Percentiles rank a stretch among this genome's conserved stretches.
These are phyloP conservation scores for Tribolium freemani DNA, from an alignment of 2,888 invertebrate genomes.

Conservation along the genomic window DNA sequence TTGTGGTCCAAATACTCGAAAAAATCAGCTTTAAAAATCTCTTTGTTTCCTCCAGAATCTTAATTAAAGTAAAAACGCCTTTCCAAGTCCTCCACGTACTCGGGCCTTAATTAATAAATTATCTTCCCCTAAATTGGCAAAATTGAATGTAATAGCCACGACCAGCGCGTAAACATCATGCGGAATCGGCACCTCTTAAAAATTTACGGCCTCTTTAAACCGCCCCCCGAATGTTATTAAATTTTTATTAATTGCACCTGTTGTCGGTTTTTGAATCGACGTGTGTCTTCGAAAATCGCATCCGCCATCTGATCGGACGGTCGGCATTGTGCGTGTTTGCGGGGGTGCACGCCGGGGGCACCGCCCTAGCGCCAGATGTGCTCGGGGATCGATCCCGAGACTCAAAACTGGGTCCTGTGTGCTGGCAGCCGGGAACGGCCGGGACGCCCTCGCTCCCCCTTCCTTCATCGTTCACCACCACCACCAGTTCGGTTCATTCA, in stretches of 20 bases:
- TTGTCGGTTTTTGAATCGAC: constrained; percentile 8
- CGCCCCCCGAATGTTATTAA: constrained; percentile 11
- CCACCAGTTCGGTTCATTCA: constrained; percentile 35
- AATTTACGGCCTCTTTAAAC: constrained; percentile 16
- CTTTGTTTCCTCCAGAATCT: not conserved
- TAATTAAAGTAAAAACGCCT: not conserved
- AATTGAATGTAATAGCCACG: not conserved
- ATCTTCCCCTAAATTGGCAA: not conserved
- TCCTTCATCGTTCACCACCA: constrained; percentile 8
- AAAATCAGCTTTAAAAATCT: not conserved
- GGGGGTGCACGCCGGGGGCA: constrained; percentile 58
- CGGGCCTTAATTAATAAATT: not conserved
- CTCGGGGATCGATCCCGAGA: constrained; percentile 62
- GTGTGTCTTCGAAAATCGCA: constrained; percentile 9
- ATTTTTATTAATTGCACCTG: constrained; percentile 34
- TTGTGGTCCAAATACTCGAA: not conserved
- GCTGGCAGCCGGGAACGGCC: constrained; percentile 45
- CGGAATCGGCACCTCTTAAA: constrained; percentile 3
- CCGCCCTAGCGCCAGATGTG: constrained; percentile 67
- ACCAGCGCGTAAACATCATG: not conserved
- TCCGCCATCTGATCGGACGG: constrained; percentile 6
- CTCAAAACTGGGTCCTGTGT: constrained; percentile 62
- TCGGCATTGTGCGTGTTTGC: constrained; percentile 40
- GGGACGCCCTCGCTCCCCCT: constrained; percentile 31
- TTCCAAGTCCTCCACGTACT: not conserved